Evolutionary conservation across 2,888 invertebrate genomes (phyloP), one percentile per base, ranked within the genome.

Genomic region (Zhuqinia jingwanae): DNA sequence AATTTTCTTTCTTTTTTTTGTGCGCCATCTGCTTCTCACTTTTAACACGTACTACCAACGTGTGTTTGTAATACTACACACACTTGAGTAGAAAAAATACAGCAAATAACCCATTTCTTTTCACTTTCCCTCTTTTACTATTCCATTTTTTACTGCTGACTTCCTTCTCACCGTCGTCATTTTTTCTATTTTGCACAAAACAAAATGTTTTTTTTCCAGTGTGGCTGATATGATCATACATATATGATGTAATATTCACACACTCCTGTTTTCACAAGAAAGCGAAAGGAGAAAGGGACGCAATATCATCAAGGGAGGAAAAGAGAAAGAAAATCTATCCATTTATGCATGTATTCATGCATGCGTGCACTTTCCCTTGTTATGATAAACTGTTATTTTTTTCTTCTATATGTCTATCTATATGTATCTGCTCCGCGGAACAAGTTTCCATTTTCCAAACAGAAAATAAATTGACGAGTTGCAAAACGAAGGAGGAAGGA

Each of bases 361-460:
- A 50, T 73, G n/a, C 73, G 50, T 27, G n/a, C 73, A 50, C 73
- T 53, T 22, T 53, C 70, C 42, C n/a, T 15, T 36, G 20, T 58
- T 76, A 76, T 76, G 76, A 76, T 58, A 58, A 56, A 58, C 20
- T 58, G 58, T 58, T 56, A 58, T 76, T 25, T 76, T 42, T 36
- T 36, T 36, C 36, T 6, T 36, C 36, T 36, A 36, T 36, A 36
- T 36, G 5, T 36, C 8, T 36, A 36, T 36, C 5, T 8, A 36
- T 8, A 36, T 36, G 8, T 36, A 36, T 36, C 3, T n/a, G n/a
- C n/a, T 3, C 36, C 36, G 36, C 36, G 15, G 22, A 42, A 20
- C 73, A 20, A 73, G 73, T 6, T 73, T 76, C 76, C 58, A 58
- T 42, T 76, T 75, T 15, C 15, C 20, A 50, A 58, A 58, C n/a